Conservation (phyloP, 1,140 invertebrate species). For the Subanguina moxae region DNA sequence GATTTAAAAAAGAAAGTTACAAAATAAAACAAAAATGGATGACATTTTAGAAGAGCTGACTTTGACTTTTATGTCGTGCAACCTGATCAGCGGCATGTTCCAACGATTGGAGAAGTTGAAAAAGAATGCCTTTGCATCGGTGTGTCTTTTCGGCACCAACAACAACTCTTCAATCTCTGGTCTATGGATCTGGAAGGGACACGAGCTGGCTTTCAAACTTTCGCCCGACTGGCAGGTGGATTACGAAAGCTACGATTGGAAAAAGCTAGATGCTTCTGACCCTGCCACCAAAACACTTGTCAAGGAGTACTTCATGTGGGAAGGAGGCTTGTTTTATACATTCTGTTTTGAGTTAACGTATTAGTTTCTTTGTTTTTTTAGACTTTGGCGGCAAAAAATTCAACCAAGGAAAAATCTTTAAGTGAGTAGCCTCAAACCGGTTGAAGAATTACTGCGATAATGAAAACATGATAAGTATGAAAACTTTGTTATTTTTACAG, state of each 20-base stretch:
- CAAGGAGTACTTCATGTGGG: constrained; percentile 86
- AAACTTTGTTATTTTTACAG: background rate
- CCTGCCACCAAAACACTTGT: constrained; percentile 84
- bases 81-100: constrained; percentile 89
- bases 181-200: constrained; percentile 92
- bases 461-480: background rate
- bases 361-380: background rate
- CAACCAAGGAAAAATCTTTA: constrained; percentile 98
- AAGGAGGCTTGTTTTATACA: constrained; percentile 64
- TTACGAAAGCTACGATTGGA: constrained; percentile 94
- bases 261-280: constrained; percentile 78
- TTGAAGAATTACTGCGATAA: too few relatives aligned
- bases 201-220: constrained; percentile 83
- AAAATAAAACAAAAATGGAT: too few relatives aligned
- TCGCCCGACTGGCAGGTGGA: constrained; percentile 72
- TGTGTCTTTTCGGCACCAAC: constrained; percentile 86
- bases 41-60: background rate
- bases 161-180: constrained; percentile 88
- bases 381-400: constrained; percentile 74
- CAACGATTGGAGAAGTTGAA: constrained; percentile 95
- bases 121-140: constrained; percentile 88
- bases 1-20: too few relatives aligned
- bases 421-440: too few relatives aligned
- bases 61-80: constrained; percentile 67
- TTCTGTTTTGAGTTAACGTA: constrained; percentile 61